phyloP scores from a whole-genome alignment of 1,140 invertebrate genomes.

The silkworm (Bombyx mori) region DNA sequence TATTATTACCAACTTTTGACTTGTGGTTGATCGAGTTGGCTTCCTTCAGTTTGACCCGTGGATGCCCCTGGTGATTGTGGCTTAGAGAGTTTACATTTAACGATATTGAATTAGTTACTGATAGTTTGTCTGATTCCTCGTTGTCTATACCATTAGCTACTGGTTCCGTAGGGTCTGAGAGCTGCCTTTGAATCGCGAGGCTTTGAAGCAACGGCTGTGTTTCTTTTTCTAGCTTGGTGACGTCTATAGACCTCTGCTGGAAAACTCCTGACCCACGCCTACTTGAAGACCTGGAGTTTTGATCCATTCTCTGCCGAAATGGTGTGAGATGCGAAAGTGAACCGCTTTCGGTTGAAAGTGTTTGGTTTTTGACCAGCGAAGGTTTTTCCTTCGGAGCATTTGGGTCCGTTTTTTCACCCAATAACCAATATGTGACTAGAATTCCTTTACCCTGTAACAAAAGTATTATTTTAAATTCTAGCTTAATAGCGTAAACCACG shows the following conservation, averaged over 20 bases:
- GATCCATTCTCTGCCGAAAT: slow-evolving; percentile 55
- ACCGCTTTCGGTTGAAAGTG: slow-evolving; percentile 42
- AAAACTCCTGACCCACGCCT: slow-evolving; percentile 60
- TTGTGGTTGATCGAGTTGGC: slow-evolving; percentile 53
- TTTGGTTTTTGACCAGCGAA: slow-evolving; percentile 37
- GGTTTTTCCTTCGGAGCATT: slow-evolving; percentile 47
- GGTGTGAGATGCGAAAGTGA: slow-evolving; percentile 57
- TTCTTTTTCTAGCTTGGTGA: slow-evolving; percentile 50
- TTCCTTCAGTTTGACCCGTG: slow-evolving; percentile 58
- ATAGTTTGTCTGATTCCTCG: slow-evolving; percentile 48
- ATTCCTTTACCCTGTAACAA: slow-evolving; percentile 86
- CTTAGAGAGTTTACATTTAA: slow-evolving; percentile 54
- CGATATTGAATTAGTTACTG: slow-evolving; percentile 51
- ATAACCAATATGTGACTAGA: slow-evolving; percentile 92
- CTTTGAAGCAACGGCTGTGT: slow-evolving; percentile 48
- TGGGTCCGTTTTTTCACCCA: slow-evolving; percentile 75
- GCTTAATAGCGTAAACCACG: too few relatives aligned
- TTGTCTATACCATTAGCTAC: slow-evolving; percentile 51
- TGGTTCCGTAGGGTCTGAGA: slow-evolving; percentile 50
- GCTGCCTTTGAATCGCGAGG: slow-evolving; percentile 50
- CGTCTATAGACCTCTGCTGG: slow-evolving; percentile 32
- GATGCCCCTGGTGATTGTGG: slow-evolving; percentile 45
- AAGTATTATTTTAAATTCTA: too few relatives aligned
- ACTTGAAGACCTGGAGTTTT: slow-evolving; percentile 51
- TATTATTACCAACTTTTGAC: slow-evolving; percentile 64